Evolutionary conservation across 1,140 invertebrate species (phyloP).

Genomic region (Drosophila ercepeae): DNA sequence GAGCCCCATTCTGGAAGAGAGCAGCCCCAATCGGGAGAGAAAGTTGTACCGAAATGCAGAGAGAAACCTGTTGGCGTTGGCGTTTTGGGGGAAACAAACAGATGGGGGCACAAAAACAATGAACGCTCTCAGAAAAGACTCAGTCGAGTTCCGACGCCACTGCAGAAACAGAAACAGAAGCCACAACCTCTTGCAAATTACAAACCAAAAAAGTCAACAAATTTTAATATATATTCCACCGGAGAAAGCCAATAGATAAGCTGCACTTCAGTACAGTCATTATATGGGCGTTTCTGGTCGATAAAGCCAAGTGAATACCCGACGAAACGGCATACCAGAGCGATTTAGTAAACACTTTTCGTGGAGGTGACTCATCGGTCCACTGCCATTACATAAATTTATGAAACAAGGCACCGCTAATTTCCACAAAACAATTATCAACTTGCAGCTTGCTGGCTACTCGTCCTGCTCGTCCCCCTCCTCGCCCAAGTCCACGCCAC

Average conservation of each 20-base stretch:
- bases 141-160: conserved; percentile 30
- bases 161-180: no score
- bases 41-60: not conserved
- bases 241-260: conserved; percentile 37
- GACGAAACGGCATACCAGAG: conserved; percentile 56
- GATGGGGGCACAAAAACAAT: conserved; percentile 16
- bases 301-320: conserved; percentile 9
- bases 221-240: not conserved
- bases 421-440: conserved; percentile 2
- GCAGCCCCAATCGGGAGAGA: conserved; percentile 9
- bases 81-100: not conserved
- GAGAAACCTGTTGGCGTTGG: conserved; percentile 6
- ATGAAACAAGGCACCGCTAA: conserved; percentile 48
- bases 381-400: conserved; percentile 65
- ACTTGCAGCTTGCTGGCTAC: conserved; percentile 49
- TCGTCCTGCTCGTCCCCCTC: conserved; percentile 23
- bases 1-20: not conserved
- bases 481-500: conserved; percentile 12
- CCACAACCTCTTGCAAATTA: conserved; percentile 6
- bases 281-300: conserved; percentile 20
- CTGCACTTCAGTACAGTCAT: not conserved
- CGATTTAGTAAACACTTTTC: conserved; percentile 16
- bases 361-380: conserved; percentile 68
- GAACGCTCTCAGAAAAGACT: conserved; percentile 22
- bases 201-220: conserved; percentile 5